A percentile compares a stretch with the other conserved stretches of the same genome.
Evolutionary conservation across 2,888 invertebrate genomes (phyloP).

Genomic region (Agrotis exclamationis): DNA sequence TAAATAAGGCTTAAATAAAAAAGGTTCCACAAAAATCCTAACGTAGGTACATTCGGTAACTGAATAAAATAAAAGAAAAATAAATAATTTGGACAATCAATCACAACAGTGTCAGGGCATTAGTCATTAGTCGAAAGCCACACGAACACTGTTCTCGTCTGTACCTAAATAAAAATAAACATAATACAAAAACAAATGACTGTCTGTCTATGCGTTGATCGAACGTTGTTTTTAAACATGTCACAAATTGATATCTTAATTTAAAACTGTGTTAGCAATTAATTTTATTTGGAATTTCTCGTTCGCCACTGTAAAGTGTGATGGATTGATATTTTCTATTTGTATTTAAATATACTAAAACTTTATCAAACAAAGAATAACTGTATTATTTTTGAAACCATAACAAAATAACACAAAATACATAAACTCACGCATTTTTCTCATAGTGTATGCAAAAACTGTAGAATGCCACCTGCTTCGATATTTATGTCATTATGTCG

Average conservation of each 20-base stretch:
- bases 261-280: slow-evolving; percentile 18
- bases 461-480: too few species aligned
- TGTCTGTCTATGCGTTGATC: slow-evolving; percentile 39
- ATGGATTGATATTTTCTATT: slow-evolving; percentile 26
- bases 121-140: slow-evolving; percentile 59
- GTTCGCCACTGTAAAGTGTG: slow-evolving; percentile 10
- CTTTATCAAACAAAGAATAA: too few species aligned
- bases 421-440: too few species aligned
- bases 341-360: background rate
- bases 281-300: slow-evolving; percentile 21
- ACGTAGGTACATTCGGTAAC: background rate
- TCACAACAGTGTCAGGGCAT: slow-evolving; percentile 57
- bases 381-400: too few species aligned
- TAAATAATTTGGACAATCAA: slow-evolving; percentile 58
- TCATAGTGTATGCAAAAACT: too few species aligned
- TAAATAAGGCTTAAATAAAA: background rate
- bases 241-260: slow-evolving; percentile 53
- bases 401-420: too few species aligned
- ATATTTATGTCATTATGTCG: too few species aligned
- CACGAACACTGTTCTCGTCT: slow-evolving; percentile 18
- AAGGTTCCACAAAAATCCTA: background rate
- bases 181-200: slow-evolving; percentile 44
- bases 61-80: slow-evolving; percentile 45
- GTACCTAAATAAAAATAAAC: slow-evolving; percentile 32
- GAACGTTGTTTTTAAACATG: slow-evolving; percentile 51